Base-by-base conservation (phyloP, 2,888 invertebrate genomes). In the Aleiodes alternator region DNA sequence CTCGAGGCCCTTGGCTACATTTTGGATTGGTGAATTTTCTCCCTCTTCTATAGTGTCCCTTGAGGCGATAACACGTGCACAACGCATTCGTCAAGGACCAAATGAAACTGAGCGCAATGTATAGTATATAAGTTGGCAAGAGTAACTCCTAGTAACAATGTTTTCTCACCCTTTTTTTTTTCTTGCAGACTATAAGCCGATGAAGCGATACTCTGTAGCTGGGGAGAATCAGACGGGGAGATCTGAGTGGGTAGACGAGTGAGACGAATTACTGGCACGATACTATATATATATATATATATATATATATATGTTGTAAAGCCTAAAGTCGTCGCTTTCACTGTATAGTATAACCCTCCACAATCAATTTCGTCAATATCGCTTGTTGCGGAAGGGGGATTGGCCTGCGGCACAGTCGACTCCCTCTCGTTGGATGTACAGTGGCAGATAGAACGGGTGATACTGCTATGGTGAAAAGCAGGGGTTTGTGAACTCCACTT, bases 311-410 rank as follows among this genome's bases (percentile, higher is more conserved):
- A 69, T 72, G 78, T 57, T 34, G 16, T 50, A 48, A 56, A 66
- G 61, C 70, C 69, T 55, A 61, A 73, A 70, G 70, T 69, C 64
- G 64, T 43, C 55, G 69, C 55, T 69, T 57, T 64, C 50, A 64
- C 34, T 76, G 14, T 51, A 69, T n/a, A n/a, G 83, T 83, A 85
- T 48, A 64, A 11, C 83, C 82, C 83, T 82, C 84, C 83, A 83
- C 87, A 87, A 87, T 87, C 87, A 87, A 87, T 87, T 87, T 87
- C 86, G 85, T 87, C 87, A 87, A 87, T 87, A 86, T 84, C 84
- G 86, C 86, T 87, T 87, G 86, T 86, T 87, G 86, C 84, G 82
- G 85, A 84, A 82, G 84, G 83, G 81, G 82, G 85, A 82, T 84
- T 85, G 82, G 87, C 85, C 86, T 83, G 85, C 84, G 85, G 86